These are phyloP conservation scores for Taurulus bubalis DNA, from an alignment of 2,113 vertebrate genomes.

Conservation along the genomic window DNA sequence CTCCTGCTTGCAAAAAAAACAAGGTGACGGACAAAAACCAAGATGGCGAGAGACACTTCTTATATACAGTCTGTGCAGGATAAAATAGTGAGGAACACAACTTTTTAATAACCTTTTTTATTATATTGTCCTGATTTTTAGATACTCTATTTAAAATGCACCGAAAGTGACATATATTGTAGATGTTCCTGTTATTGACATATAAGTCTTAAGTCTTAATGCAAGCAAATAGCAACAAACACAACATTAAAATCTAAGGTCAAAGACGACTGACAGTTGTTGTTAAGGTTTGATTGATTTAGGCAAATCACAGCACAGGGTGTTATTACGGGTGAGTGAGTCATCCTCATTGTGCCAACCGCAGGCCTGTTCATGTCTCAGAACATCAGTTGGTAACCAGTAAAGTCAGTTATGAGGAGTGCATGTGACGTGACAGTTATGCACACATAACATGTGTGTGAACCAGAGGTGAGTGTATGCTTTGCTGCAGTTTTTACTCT, in stretches of 20 bases:
- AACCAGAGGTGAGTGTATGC: conserved; percentile 4
- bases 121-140: background rate
- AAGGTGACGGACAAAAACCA: background rate
- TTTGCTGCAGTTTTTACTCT: background rate
- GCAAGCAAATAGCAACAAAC: background rate
- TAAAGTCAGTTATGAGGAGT: conserved; percentile 55
- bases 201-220: background rate
- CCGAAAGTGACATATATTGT: background rate
- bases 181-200: background rate
- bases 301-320: conserved; percentile 40
- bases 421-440: conserved; percentile 43
- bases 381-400: conserved; percentile 64
- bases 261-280: conserved; percentile 36
- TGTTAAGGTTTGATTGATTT: conserved; percentile 62
- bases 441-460: background rate
- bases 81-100: background rate
- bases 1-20: background rate
- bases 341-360: conserved; percentile 44
- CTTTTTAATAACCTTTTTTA: background rate
- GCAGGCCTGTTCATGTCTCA: conserved; percentile 59
- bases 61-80: background rate
- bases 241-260: conserved; percentile 26
- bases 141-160: background rate
- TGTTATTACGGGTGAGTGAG: conserved; percentile 62
- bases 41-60: background rate